Evolutionary conservation across 1,140 invertebrate genomes (phyloP).

Genomic region (Hirudo medicinalis): DNA sequence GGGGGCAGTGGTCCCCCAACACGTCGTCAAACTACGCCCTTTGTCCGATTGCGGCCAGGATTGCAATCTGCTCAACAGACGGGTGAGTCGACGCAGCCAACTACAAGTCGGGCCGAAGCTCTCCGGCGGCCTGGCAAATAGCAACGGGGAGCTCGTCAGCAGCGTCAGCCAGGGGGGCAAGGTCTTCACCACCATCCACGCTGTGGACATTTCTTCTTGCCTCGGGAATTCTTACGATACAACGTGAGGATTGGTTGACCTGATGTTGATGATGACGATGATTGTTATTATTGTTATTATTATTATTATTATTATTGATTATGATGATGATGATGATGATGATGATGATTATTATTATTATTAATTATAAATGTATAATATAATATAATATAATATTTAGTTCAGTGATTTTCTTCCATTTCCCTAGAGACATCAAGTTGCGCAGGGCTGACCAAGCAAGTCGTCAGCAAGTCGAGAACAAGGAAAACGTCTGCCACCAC

Average conservation of each 20-base stretch:
- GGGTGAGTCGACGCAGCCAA: not conserved
- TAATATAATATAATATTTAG: no score
- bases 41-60: not conserved
- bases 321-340: no score
- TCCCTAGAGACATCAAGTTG: not conserved
- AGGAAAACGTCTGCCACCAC: conserved; percentile 54
- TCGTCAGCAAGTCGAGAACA: not conserved
- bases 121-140: not conserved
- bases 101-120: not conserved
- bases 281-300: no score
- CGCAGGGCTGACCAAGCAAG: not conserved
- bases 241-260: no score
- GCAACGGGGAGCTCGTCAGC: not conserved
- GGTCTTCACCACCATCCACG: not conserved
- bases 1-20: not conserved
- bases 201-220: no score
- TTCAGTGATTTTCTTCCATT: not conserved
- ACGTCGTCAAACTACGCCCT: not conserved
- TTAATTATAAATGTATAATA: no score
- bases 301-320: no score
- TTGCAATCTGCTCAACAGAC: not conserved
- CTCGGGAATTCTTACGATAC: no score
- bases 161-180: not conserved
- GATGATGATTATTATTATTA: no score
- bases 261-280: no score